Evolutionary conservation across 2,797 vertebrate species (phyloP).

Genomic region (Rallus crepitans): DNA sequence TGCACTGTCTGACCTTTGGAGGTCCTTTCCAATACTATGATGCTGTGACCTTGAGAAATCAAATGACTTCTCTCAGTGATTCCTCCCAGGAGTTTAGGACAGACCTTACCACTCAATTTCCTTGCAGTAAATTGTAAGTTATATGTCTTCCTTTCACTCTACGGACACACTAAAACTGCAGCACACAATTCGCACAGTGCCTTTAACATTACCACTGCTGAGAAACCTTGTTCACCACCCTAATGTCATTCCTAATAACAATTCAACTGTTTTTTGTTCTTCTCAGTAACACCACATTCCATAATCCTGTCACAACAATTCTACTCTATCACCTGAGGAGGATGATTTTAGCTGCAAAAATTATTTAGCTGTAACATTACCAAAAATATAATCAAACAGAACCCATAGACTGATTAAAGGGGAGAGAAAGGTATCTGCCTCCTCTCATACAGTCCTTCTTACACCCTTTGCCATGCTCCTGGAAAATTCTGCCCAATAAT

Average conservation of each 20-base stretch:
- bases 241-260: neutral
- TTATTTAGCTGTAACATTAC: neutral
- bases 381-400: neutral
- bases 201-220: neutral
- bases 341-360: neutral
- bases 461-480: neutral
- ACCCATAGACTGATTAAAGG: neutral
- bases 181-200: neutral
- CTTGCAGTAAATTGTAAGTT: constrained; percentile 26
- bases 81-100: neutral
- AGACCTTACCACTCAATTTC: neutral
- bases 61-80: neutral
- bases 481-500: neutral
- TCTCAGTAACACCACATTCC: neutral
- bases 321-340: neutral
- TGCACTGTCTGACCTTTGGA: neutral
- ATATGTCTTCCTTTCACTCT: constrained; percentile 34
- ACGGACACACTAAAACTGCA: neutral
- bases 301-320: neutral
- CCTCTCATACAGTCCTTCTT: neutral
- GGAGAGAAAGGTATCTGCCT: neutral
- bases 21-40: neutral
- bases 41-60: constrained; percentile 3
- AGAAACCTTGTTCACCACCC: neutral
- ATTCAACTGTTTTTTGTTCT: neutral